Percentiles rank a stretch among this genome's conserved stretches.
Conservation (phyloP, 2,797 vertebrate species). For the Trematomus bernacchii region DNA sequence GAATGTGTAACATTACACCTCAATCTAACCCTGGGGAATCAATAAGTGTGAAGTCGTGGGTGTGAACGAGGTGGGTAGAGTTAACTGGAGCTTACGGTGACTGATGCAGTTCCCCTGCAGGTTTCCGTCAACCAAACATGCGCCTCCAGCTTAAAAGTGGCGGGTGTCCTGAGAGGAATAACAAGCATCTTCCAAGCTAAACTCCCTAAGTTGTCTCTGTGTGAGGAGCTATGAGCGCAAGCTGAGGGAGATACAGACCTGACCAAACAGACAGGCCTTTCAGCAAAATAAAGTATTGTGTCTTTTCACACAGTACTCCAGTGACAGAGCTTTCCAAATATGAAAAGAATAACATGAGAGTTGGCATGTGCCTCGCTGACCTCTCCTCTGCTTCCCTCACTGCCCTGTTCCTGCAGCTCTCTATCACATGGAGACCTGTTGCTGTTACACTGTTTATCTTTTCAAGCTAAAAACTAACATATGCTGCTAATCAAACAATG, state of each 20-base stretch:
- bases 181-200: constrained; percentile 48
- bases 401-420: constrained; percentile 28
- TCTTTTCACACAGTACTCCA: constrained; percentile 56
- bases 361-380: constrained; percentile 42
- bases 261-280: constrained; percentile 24
- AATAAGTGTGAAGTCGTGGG: constrained; percentile 39
- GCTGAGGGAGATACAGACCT: constrained; percentile 35
- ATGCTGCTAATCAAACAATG: constrained; percentile 39
- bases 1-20: constrained; percentile 56
- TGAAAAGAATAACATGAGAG: constrained; percentile 61
- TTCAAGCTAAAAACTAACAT: constrained; percentile 37
- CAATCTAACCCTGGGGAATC: constrained; percentile 41
- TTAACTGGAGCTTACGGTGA: constrained; percentile 33
- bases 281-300: constrained; percentile 22
- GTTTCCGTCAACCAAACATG: constrained; percentile 30
- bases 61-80: constrained; percentile 38
- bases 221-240: constrained; percentile 22
- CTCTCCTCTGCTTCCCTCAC: constrained; percentile 22
- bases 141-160: constrained; percentile 26
- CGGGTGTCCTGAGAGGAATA: constrained; percentile 39
- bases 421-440: constrained; percentile 27
- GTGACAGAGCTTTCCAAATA: constrained; percentile 55
- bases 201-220: constrained; percentile 22
- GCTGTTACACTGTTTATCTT: constrained; percentile 34
- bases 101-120: constrained; percentile 36